phyloP scores from a whole-genome alignment of 2,888 invertebrate genomes.

The Matsumyia berberina region DNA sequence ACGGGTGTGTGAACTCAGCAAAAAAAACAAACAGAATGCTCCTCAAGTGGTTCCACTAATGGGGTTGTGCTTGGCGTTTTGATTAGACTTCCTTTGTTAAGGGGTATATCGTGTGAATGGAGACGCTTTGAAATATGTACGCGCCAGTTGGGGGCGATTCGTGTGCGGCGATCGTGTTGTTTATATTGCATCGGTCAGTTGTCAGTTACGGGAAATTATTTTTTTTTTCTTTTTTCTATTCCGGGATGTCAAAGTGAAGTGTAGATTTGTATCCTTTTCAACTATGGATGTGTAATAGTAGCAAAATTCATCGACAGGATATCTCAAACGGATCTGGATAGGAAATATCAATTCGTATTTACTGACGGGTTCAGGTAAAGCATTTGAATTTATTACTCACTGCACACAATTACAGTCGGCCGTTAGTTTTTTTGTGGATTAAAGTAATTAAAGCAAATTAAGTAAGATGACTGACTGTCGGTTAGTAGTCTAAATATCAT shows the following conservation, averaged over 20 bases:
- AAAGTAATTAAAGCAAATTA: too few relatives aligned
- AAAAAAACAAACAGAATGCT: constrained; percentile 45
- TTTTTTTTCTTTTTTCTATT: background rate
- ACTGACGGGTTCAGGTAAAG: too few relatives aligned
- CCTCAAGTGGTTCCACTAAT: constrained; percentile 68
- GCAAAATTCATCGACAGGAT: background rate
- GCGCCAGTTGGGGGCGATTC: constrained; percentile 56
- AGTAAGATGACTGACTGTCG: too few relatives aligned
- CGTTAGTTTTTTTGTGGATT: too few relatives aligned
- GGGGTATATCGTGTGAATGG: constrained; percentile 68
- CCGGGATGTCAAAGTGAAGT: constrained; percentile 31
- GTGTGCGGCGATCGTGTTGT: constrained; percentile 47
- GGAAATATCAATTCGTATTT: background rate
- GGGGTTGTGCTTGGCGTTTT: constrained; percentile 70
- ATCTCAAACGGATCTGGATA: background rate
- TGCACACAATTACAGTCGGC: too few relatives aligned
- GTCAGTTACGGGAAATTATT: background rate
- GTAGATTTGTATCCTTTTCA: constrained; percentile 3
- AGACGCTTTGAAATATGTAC: constrained; percentile 32
- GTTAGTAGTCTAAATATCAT: too few relatives aligned
- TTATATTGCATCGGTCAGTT: too few relatives aligned
- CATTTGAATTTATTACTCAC: too few relatives aligned
- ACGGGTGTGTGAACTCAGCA: background rate
- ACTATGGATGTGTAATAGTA: constrained; percentile 20
- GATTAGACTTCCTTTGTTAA: constrained; percentile 75